Base-by-base conservation (phyloP, 2,888 invertebrate species). In the Tryphoninae sp. region DNA sequence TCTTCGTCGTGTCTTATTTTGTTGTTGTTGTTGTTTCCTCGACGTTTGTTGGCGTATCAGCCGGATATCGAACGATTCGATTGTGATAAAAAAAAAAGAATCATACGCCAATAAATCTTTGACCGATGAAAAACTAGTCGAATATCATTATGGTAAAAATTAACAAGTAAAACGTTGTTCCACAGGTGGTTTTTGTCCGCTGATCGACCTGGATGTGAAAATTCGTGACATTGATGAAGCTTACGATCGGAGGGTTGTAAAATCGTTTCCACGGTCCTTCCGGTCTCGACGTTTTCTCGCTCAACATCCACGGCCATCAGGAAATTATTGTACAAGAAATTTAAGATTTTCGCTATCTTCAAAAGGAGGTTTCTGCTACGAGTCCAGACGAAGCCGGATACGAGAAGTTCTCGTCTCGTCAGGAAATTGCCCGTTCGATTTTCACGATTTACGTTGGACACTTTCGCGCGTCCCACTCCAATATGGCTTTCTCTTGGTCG, bases 401-500 rank as follows among this genome's bases (percentile, higher is more conserved):
- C 49, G 71, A 58, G 58, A 23, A 19, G 8, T 22, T 9, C 59
- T 55, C 19, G 53, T 51, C 45, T 51, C 51, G 23, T 0, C 22
- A 9, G 53, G 53, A 79, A 76, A 82, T 74, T 78, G 59, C 76
- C 78, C 67, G 8, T 68, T 53, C 76, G 74, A 49, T 53, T 40
- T 73, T 42, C 19, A 58, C 45, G 65, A 67, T 81, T 42, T 51
- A 77, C 51, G 64, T 65, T 45, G 2, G 13, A 55, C 42, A 45
- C 13, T 22, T 62, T 81, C 67, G 65, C 53, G 69, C 83, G 86
- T 85, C 85, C 88, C 83, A 82, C 78, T 81, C 78, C 82, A 86
- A 89, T 85, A 86, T 89, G 89, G 89, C 89, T 89, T 89, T 26
- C 67, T 87, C 84, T 87, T 86, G 33, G 85, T 80, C 82, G 62